Evolutionary conservation across 2,888 invertebrate species (phyloP).

Genomic region (Falcaria lacertinaria): DNA sequence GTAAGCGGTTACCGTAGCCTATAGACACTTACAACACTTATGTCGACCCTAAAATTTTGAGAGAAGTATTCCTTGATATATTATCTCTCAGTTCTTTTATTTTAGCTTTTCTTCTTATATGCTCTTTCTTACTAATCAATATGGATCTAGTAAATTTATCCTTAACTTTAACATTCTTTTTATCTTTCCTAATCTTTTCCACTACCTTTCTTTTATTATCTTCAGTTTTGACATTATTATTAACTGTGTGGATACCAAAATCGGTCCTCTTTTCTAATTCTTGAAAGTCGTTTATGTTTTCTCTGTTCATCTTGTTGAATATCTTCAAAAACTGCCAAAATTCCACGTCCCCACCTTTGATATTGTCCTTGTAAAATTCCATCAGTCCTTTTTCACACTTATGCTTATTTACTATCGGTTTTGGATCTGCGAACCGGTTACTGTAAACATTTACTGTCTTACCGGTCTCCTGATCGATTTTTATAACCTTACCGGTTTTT

Average conservation of each 20-base stretch:
- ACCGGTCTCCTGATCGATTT: background rate
- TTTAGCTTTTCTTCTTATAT: conserved; percentile 26
- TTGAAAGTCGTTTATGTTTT: conserved; percentile 50
- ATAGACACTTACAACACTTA: too few relatives aligned
- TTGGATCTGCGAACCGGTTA: conserved; percentile 36
- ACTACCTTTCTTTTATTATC: too few relatives aligned
- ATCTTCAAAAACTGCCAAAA: conserved; percentile 70
- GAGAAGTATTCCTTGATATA: conserved; percentile 1
- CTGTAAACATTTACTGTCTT: background rate
- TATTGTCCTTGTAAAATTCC: conserved; percentile 55
- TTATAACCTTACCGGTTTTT: background rate
- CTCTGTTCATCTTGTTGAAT: conserved; percentile 55
- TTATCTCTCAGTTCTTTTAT: conserved; percentile 28
- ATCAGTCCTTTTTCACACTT: conserved; percentile 54
- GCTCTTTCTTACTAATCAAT: conserved; percentile 38
- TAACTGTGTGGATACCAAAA: conserved; percentile 42
- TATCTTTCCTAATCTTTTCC: too few relatives aligned
- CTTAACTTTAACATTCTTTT: too few relatives aligned
- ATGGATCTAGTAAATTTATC: conserved; percentile 23
- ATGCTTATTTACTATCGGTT: conserved; percentile 53
- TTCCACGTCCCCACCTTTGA: conserved; percentile 57
- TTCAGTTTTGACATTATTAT: background rate
- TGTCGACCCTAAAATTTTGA: too few relatives aligned
- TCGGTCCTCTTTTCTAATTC: conserved; percentile 46
- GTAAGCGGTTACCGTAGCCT: too few relatives aligned